Evolutionary conservation across 2,797 vertebrate genomes (phyloP), one percentile per base, ranked within the genome.

Genomic region (Pempheris klunzingeri): DNA sequence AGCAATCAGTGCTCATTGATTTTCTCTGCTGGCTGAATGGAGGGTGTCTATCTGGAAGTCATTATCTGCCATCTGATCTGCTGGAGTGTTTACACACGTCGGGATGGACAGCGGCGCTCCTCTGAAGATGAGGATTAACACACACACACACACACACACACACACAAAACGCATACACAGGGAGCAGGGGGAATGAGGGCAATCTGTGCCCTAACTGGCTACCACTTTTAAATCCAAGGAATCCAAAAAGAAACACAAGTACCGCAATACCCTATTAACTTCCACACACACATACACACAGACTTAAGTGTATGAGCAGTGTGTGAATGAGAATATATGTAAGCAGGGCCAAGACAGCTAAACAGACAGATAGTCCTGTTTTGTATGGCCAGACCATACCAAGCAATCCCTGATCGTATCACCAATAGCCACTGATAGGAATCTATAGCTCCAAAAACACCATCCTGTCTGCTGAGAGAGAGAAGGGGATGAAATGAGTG

Each of bases 1-100:
- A 90, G 91, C 94, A 94, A 94, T 95, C 93, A 93, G 92, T 91
- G 90, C 82, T 88, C 92, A 95, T 95, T 92, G 94, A 96, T 95
- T 94, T 94, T 89, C 88, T 88, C 85, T 87, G 90, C 89, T 82
- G 91, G 89, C 90, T 93, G 92, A 93, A 93, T 93, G 81, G 90
- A 94, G 89, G 87, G 88, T 88, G 92, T 93, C 88, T 92, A 92
- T 94, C 92, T 94, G 90, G 91, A 92, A 92, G 89, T 90, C 87
- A 92, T 93, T 95, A 95, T 95, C 94, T 93, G 90, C 85, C 88
- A 90, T 88, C 82, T 88, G 91, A 94, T 95, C 93, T 93, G 86
- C 90, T 58, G 69, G 77, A 87, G 90, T 93, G 93, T 93, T 93
- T 93, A 93, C 90, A 92, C 83, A 88, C 90, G 87, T 90, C 69